Conservation (phyloP, 2,113 vertebrate species). For the Peromyscus polionotus region DNA sequence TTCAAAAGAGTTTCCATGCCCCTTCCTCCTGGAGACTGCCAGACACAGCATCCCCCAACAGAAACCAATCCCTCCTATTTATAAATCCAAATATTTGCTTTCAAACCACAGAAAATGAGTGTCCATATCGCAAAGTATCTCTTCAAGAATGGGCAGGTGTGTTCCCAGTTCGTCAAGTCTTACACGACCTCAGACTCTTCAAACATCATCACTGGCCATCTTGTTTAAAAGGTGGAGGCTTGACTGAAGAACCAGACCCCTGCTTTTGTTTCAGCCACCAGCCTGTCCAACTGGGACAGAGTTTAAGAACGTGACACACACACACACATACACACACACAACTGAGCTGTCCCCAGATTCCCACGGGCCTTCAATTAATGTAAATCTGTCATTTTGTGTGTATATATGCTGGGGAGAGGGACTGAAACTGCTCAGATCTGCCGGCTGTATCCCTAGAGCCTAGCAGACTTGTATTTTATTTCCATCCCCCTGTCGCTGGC, state of each 20-base stretch:
- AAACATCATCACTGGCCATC: neutral
- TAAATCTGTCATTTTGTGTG: neutral
- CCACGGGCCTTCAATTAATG: neutral
- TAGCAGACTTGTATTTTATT: neutral
- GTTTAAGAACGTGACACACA: slow-evolving; percentile 47
- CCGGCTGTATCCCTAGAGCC: neutral
- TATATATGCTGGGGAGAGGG: neutral
- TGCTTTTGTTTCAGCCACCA: slow-evolving; percentile 48
- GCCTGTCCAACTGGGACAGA: neutral
- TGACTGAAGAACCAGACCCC: neutral
- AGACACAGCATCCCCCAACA: neutral
- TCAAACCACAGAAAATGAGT: slow-evolving; percentile 12
- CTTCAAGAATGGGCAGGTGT: slow-evolving; percentile 9
- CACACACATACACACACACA: neutral
- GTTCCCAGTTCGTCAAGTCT: neutral
- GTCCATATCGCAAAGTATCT: neutral
- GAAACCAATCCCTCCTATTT: slow-evolving; percentile 9
- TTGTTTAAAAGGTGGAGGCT: slow-evolving; percentile 14
- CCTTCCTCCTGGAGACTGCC: neutral
- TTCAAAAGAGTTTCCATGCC: neutral
- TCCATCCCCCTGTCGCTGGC: neutral
- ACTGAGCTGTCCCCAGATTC: too few species aligned
- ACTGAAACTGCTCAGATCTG: neutral
- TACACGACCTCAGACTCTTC: neutral
- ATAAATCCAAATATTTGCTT: slow-evolving; percentile 15